phyloP scores from a whole-genome alignment of 2,797 vertebrate species.

The Perodicticus potto region DNA sequence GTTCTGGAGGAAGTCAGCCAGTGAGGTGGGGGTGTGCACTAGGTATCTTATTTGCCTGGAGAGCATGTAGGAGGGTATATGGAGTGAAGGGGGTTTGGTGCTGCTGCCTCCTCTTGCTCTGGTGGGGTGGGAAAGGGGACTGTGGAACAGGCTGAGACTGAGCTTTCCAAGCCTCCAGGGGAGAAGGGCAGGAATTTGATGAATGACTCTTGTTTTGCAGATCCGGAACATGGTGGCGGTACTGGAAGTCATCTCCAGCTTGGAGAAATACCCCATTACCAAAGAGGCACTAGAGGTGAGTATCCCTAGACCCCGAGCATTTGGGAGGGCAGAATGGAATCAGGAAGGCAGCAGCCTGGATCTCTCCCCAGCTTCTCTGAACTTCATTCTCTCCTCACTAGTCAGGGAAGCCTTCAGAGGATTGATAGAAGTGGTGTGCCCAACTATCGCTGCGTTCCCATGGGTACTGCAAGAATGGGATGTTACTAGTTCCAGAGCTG shows the following conservation, averaged over 20 bases:
- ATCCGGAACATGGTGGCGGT: conserved; percentile 98
- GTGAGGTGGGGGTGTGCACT: not conserved
- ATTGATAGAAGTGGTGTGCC: not conserved
- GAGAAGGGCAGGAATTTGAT: not conserved
- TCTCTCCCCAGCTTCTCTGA: not conserved
- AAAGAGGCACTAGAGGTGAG: conserved; percentile 98
- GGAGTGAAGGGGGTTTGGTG: not conserved
- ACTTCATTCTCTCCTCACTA: not conserved
- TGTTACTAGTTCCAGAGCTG: not conserved
- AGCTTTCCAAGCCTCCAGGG: not conserved
- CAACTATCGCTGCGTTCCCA: not conserved
- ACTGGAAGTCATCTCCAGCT: conserved; percentile 96
- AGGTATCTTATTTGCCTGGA: not conserved
- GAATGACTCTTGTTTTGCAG: conserved; percentile 87
- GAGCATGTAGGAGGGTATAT: not conserved
- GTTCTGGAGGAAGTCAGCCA: not conserved
- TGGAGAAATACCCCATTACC: conserved; percentile 99
- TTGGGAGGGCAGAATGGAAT: not conserved
- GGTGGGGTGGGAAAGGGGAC: not conserved
- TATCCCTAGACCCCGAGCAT: not conserved
- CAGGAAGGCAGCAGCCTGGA: not conserved
- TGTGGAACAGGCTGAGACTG: not conserved
- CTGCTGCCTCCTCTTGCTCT: not conserved
- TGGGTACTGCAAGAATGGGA: not conserved
- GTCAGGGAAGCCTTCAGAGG: not conserved